Evolutionary conservation across 2,797 vertebrate species (phyloP), one percentile per base, ranked within the genome.

Genomic region (Nannoperca australis): DNA sequence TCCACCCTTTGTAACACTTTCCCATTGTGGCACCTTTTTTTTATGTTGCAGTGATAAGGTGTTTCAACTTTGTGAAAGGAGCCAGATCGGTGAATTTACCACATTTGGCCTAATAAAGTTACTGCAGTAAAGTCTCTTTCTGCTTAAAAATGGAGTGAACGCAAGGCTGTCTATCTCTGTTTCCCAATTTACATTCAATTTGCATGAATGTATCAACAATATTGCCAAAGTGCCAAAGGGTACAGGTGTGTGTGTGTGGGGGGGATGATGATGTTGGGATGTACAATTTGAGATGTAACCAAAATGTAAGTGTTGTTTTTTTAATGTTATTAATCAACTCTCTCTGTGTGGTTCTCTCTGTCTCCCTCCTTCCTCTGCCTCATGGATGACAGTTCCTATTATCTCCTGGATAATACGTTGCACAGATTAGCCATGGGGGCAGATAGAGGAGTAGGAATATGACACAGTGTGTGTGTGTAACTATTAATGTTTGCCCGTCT

Each of bases 331-430:
- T 27, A 27, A 27, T 27, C 24, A 27, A 27, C 24, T 27, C 24
- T 27, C 24, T 27, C 24, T 27, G 24, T 60, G 40, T 50, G 42
- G 55, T 59, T 32, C 62, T 22, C 15, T 59, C 49, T 27, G n/a
- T 62, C 68, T 66, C 75, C 36, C 71, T 71, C 69, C 69, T 56
- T 79, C 70, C 58, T 86, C 79, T 78, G 59, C 69, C 71, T 83
- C 84, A 63, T 71, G 76, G 80, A 86, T 90, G 87, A 91, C 89
- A 89, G 71, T 71, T 89, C 77, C 73, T 82, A 88, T 89, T 91
- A 93, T 88, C 85, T 89, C 83, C 64, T 70, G 49, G 84, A 87
- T 91, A 92, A 89, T 86, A 87, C 82, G 40, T 86, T 83, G 82
- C 77, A 83, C 69, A 84, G 83, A 87, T 91, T 90, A 87, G 86